These are phyloP conservation scores for Styela plicata DNA, from an alignment of 23 tunicate species.

Conservation along the genomic window DNA sequence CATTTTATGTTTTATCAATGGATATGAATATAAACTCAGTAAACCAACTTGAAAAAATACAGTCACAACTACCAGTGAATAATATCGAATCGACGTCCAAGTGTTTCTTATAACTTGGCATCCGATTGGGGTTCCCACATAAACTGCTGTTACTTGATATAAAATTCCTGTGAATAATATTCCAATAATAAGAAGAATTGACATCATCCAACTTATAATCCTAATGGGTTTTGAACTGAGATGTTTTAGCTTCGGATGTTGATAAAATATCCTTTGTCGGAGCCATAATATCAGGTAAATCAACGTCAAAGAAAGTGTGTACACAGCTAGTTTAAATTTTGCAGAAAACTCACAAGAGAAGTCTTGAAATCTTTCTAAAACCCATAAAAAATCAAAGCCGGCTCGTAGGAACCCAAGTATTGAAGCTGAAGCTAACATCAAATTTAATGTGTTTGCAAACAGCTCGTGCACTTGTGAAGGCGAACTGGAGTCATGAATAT, in stretches of 20 bases:
- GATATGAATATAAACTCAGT: not conserved
- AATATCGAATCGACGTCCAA: not conserved
- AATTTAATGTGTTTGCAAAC: not conserved
- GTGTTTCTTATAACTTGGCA: not conserved
- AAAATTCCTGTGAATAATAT: not conserved
- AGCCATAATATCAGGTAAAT: slow-evolving; percentile 21
- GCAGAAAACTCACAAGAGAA: slow-evolving; percentile 12
- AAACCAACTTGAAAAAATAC: not conserved
- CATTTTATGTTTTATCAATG: not conserved
- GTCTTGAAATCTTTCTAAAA: not conserved
- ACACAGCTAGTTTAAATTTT: slow-evolving; percentile 29
- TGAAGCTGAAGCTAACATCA: not conserved
- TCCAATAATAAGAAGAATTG: not conserved
- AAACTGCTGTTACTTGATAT: not conserved
- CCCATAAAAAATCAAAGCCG: not conserved
- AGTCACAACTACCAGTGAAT: not conserved
- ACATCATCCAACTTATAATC: slow-evolving; percentile 18
- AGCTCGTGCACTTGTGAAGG: not conserved
- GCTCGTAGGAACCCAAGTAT: slow-evolving; percentile 9
- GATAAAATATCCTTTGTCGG: slow-evolving; percentile 24
- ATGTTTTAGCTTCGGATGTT: slow-evolving; percentile 20
- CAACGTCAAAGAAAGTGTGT: not conserved
- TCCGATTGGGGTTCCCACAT: slow-evolving; percentile 8
- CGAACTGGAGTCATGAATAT: not conserved
- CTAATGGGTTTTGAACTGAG: slow-evolving; percentile 16